phyloP scores from a whole-genome alignment of 2,888 invertebrate genomes.

The Theretra japonica region DNA sequence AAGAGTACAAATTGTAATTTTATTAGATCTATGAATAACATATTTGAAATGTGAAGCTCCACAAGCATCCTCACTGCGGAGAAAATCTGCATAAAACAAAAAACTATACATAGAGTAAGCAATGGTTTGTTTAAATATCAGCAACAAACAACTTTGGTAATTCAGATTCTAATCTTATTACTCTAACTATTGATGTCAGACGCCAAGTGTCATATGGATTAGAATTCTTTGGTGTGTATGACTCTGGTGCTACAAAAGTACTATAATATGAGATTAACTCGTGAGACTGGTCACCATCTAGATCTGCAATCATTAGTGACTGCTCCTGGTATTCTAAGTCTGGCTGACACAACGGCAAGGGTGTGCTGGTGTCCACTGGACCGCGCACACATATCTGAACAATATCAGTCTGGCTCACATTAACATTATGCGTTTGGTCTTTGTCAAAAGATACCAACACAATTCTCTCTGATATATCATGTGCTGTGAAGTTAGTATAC shows the following conservation, averaged over 20 bases:
- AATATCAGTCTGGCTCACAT: constrained; percentile 91
- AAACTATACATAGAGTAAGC: constrained; percentile 9
- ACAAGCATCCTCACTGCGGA: not conserved
- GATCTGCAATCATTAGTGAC: constrained; percentile 89
- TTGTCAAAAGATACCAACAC: constrained; percentile 92
- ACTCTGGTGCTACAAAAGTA: constrained; percentile 83
- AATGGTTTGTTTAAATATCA: constrained; percentile 55
- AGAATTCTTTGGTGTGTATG: constrained; percentile 64
- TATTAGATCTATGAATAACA: too few species aligned
- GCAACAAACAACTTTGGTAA: constrained; percentile 87
- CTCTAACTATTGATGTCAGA: constrained; percentile 87
- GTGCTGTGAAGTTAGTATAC: constrained; percentile 77
- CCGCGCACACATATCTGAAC: constrained; percentile 88
- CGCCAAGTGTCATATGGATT: constrained; percentile 83
- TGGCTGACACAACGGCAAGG: constrained; percentile 87
- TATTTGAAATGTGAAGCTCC: too few species aligned
- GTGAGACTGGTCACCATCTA: constrained; percentile 90
- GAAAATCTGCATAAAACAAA: not conserved
- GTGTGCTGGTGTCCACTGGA: constrained; percentile 59
- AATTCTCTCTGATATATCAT: constrained; percentile 88
- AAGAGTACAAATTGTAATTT: too few species aligned
- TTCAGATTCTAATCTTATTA: constrained; percentile 89
- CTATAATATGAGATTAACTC: constrained; percentile 91
- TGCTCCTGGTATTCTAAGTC: constrained; percentile 89
- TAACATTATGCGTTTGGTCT: constrained; percentile 89